Percentiles rank a stretch among this genome's conserved stretches.
Conservation (phyloP, 2,888 invertebrate species). For the Cephus pygmeus region DNA sequence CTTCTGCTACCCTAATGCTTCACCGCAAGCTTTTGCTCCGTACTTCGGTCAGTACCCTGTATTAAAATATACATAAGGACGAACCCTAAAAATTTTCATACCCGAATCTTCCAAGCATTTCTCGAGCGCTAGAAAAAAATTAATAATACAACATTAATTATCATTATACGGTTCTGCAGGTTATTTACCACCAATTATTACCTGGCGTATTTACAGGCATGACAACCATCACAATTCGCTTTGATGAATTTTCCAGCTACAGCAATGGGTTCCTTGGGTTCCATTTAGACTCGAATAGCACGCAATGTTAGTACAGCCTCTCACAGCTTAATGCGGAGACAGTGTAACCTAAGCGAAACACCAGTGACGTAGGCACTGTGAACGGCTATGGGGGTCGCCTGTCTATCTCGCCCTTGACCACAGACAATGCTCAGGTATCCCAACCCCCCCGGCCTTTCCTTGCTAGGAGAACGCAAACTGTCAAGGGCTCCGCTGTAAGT, state of each 20-base stretch:
- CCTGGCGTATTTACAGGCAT: background rate
- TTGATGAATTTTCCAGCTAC: background rate
- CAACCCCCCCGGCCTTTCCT: too few relatives aligned
- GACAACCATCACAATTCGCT: background rate
- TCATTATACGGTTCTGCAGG: background rate
- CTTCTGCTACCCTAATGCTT: conserved; percentile 31
- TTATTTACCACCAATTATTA: background rate
- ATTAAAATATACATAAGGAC: background rate
- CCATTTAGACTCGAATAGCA: background rate
- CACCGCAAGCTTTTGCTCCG: conserved; percentile 45
- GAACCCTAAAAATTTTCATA: background rate
- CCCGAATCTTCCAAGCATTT: background rate
- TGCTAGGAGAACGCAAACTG: too few relatives aligned
- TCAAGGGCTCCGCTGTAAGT: background rate
- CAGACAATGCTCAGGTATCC: too few relatives aligned
- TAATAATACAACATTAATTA: background rate
- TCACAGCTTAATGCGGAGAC: too few relatives aligned
- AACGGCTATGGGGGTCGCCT: too few relatives aligned
- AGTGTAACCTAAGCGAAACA: too few relatives aligned
- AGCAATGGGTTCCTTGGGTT: background rate
- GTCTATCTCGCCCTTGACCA: too few relatives aligned
- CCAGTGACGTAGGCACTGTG: too few relatives aligned
- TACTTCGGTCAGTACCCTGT: conserved; percentile 8
- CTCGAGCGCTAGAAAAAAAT: background rate
- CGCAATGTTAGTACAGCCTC: background rate